A percentile compares a stretch with the other conserved stretches of the same genome.
phyloP scores from a whole-genome alignment of 2,888 invertebrate genomes.

The Drosophila mimetica region DNA sequence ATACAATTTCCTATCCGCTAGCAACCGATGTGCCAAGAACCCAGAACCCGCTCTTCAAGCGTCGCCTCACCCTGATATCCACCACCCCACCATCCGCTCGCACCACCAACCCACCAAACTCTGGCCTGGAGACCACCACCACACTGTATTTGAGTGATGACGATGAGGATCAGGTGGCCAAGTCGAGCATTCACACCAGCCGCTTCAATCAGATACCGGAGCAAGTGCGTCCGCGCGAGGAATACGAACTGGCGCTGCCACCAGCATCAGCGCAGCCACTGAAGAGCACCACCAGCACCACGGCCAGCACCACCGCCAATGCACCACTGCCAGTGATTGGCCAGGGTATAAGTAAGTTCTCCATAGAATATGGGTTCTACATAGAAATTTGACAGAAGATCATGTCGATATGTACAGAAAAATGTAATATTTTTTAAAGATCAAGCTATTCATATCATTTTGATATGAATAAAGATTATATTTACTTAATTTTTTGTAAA shows the following conservation, averaged over 20 bases:
- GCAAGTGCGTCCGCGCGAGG: constrained; percentile 52
- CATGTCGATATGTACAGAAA: too few relatives aligned
- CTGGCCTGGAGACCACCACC: constrained; percentile 55
- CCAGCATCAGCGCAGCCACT: constrained; percentile 26
- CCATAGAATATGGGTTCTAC: too few relatives aligned
- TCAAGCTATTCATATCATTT: too few relatives aligned
- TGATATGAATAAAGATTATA: too few relatives aligned
- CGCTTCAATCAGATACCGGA: constrained; percentile 82
- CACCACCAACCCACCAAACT: constrained; percentile 47
- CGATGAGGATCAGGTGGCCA: constrained; percentile 82
- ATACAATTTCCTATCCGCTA: constrained; percentile 17
- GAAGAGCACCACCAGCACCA: constrained; percentile 22
- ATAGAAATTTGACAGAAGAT: too few relatives aligned
- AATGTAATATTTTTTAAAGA: too few relatives aligned
- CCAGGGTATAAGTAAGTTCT: constrained; percentile 56
- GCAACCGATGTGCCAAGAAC: constrained; percentile 83
- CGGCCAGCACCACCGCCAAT: constrained; percentile 15
- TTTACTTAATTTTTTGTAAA: too few relatives aligned
- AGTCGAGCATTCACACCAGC: constrained; percentile 82
- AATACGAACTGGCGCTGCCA: constrained; percentile 47
- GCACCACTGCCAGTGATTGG: constrained; percentile 8
- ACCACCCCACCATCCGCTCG: constrained; percentile 64
- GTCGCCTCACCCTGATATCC: constrained; percentile 80
- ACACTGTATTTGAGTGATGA: constrained; percentile 63
- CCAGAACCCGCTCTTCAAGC: constrained; percentile 84